These are phyloP conservation scores for Falco peregrinus DNA, from an alignment of 2,797 vertebrate species.

Conservation along the genomic window DNA sequence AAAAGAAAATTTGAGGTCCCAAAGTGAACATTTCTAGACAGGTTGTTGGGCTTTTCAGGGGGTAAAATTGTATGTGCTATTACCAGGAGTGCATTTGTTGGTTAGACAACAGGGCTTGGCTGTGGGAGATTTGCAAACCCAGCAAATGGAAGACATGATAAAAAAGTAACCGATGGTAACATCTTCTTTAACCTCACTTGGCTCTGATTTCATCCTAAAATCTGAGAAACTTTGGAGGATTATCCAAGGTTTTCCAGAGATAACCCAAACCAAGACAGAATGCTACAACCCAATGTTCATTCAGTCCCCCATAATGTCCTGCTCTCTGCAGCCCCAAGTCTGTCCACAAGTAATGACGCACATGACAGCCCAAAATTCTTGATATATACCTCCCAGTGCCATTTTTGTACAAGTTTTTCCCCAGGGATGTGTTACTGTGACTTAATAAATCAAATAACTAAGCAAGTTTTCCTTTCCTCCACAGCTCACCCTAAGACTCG, in stretches of 20 bases:
- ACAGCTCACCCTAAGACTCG: slow-evolving; percentile 84
- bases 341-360: not conserved
- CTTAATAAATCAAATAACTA: not conserved
- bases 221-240: not conserved
- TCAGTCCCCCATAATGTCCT: not conserved
- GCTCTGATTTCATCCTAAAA: not conserved
- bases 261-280: not conserved
- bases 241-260: not conserved
- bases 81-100: not conserved
- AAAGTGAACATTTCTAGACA: not conserved
- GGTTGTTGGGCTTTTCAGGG: not conserved
- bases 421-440: not conserved
- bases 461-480: not conserved
- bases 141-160: not conserved
- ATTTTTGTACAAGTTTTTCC: not conserved
- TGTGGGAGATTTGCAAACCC: not conserved
- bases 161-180: not conserved
- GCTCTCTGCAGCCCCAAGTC: not conserved
- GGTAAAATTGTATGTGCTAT: not conserved
- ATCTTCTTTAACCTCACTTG: not conserved
- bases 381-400: not conserved
- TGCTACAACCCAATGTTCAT: not conserved
- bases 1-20: not conserved
- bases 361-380: not conserved
- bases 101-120: not conserved